Percentiles rank a stretch among this genome's conserved stretches.
phyloP scores from a whole-genome alignment of 2,888 invertebrate genomes.

The Ametastegia equiseti region DNA sequence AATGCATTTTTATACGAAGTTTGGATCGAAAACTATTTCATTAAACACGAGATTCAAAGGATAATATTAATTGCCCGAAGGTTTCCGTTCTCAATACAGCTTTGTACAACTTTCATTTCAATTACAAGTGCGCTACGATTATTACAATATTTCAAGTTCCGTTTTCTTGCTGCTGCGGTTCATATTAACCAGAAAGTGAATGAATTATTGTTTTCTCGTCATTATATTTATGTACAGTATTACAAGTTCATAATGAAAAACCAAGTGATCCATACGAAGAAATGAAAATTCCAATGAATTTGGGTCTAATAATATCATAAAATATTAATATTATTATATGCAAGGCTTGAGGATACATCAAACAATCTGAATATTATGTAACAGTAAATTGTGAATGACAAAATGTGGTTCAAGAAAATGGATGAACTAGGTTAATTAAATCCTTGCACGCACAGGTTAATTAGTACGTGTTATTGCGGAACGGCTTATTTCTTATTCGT shows the following conservation, averaged over 20 bases:
- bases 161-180: background rate
- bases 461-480: background rate
- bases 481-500: conserved; percentile 11
- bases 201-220: background rate
- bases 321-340: too few relatives aligned
- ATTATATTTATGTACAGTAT: background rate
- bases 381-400: conserved; percentile 4
- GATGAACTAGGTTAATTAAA: conserved; percentile 36
- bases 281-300: too few relatives aligned
- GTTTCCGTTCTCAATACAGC: conserved; percentile 21
- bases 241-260: too few relatives aligned
- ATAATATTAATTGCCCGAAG: conserved; percentile 36
- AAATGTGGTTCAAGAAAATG: background rate
- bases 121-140: background rate
- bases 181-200: background rate
- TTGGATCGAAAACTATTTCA: background rate
- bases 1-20: background rate
- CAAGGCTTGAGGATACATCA: too few relatives aligned
- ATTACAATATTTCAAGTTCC: background rate
- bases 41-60: conserved; percentile 15
- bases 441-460: background rate
- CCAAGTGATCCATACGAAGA: too few relatives aligned
- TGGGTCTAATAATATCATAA: too few relatives aligned
- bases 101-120: conserved; percentile 13
- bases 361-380: too few relatives aligned